Conservation (phyloP, 2,888 invertebrate species). For the Ashinkailepas kermadecensis region DNA sequence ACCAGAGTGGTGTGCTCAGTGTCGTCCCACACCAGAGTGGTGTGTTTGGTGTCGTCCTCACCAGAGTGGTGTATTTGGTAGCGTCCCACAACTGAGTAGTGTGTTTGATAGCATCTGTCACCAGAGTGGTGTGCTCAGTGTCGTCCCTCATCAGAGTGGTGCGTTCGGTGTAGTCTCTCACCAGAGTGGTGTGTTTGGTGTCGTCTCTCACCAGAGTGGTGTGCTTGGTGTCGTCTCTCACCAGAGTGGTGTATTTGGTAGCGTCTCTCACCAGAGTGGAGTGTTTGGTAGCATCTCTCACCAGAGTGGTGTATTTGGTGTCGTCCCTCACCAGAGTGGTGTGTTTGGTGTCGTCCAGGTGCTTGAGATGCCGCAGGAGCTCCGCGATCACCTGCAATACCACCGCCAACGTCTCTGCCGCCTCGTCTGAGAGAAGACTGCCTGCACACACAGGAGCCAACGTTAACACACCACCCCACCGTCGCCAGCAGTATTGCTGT, state of each 20-base stretch:
- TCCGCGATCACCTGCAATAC: slow-evolving; percentile 21
- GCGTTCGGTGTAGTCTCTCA: slow-evolving; percentile 18
- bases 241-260: neutral
- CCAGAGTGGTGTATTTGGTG: neutral
- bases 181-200: neutral
- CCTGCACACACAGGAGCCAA: neutral
- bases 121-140: neutral
- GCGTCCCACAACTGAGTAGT: no score
- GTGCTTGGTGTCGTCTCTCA: slow-evolving; percentile 22
- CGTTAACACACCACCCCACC: no score
- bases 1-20: neutral
- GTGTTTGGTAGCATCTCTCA: slow-evolving; percentile 14
- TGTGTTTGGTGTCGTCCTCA: slow-evolving; percentile 22
- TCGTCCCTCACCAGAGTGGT: neutral
- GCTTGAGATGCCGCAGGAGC: neutral
- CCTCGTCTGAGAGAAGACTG: slow-evolving; percentile 20
- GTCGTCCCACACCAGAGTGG: neutral
- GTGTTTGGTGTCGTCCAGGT: slow-evolving; percentile 4
- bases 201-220: neutral
- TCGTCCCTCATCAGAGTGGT: no score
- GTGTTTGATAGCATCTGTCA: no score
- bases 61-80: neutral
- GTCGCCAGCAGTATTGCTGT: no score
- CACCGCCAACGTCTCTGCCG: slow-evolving; percentile 18
- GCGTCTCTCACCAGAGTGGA: neutral